Evolutionary conservation across 2,797 vertebrate species (phyloP).

Genomic region (Cyclura pinguis): DNA sequence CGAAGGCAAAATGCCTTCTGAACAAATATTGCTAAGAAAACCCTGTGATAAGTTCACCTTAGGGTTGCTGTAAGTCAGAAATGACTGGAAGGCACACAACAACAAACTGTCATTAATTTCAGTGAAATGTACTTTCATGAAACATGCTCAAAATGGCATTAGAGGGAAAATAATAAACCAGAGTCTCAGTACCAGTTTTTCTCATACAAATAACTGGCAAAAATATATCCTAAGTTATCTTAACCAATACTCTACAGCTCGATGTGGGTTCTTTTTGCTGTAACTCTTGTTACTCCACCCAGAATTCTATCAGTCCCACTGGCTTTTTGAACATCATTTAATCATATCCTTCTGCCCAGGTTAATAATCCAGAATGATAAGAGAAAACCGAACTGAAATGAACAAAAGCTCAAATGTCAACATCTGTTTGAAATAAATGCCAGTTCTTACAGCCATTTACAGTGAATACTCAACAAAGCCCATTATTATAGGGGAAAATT

Average conservation of each 20-base stretch:
- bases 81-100: too few species aligned
- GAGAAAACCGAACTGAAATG: conserved; percentile 17
- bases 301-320: not conserved
- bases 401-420: conserved; percentile 36
- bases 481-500: conserved; percentile 42
- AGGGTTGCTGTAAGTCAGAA: too few species aligned
- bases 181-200: conserved; percentile 25
- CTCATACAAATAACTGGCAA: not conserved
- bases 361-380: conserved; percentile 16
- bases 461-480: not conserved
- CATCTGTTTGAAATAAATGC: not conserved
- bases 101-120: not conserved
- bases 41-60: too few species aligned
- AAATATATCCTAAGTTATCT: not conserved
- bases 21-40: too few species aligned
- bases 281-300: not conserved
- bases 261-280: conserved; percentile 9
- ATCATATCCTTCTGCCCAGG: conserved; percentile 8
- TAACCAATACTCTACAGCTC: not conserved
- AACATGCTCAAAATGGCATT: not conserved
- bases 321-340: conserved; percentile 25
- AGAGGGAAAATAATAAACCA: not conserved
- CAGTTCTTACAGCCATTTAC: not conserved
- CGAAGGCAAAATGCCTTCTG: too few species aligned
- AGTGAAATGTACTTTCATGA: not conserved